Base-by-base conservation (phyloP, 2,888 invertebrate genomes). In the Plebejus melissa region DNA sequence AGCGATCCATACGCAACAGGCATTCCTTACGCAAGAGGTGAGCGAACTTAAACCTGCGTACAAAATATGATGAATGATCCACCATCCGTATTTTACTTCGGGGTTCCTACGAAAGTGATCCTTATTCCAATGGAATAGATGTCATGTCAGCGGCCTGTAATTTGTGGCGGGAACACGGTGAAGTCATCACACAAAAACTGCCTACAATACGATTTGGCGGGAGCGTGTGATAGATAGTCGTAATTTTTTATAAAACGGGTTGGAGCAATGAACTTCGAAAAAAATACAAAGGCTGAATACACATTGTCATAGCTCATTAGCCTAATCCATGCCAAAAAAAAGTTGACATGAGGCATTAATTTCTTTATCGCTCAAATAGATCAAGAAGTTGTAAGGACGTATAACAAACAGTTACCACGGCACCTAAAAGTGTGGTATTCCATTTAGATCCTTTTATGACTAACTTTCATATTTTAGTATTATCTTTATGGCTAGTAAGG, bases 21-120 rank as follows among this genome's bases (percentile, higher is more conserved):
- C 77, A 75, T 76, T 76, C 69, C 58, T 82, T 82, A 82, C 79
- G 80, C 80, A 82, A 82, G 78, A 79, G 84, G 80, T 83, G 82
- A 75, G 75, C 77, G 82, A 82, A 81, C 84, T 80, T 79, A 81
- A 81, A 82, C 82, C 79, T 80, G 80, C 70, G 77, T 75, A 76
- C 76, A 74, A 75, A 75, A 76, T 79, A 74, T 77, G 76, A 75
- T 70, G 38, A 76, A 71, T 71, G 46, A 41, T 41, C 71, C 71
- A 32, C 46, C 46, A 28, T 22, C 22, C 22, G 41, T 65, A 32
- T 32, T 32, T 65, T 36, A 28, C 32, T 28, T 28, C 16, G 65
- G 36, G 32, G 16, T 46, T 46, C 46, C 54, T 16, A 16, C 13
- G 13, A 50, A 54, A 54, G 54, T 16, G 3, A 16, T 54, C 54